phyloP scores from a whole-genome alignment of 1,140 invertebrate species.

The Drosophila parvula region DNA sequence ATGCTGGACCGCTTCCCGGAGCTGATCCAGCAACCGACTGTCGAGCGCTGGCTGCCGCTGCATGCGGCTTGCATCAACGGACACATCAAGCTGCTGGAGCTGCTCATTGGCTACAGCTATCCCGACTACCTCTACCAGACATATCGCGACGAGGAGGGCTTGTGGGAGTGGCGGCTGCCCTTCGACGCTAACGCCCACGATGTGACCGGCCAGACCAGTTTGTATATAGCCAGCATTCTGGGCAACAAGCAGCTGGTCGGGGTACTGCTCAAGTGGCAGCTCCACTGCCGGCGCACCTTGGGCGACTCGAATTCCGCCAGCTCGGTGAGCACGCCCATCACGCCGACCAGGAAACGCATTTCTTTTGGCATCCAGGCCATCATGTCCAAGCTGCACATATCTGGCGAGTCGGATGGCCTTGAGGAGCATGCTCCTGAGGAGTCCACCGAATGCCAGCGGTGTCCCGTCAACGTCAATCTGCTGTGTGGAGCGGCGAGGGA shows the following conservation, averaged over 20 bases:
- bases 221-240: conserved; percentile 94
- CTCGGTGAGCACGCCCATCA: conserved; percentile 64
- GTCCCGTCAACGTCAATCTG: conserved; percentile 90
- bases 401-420: conserved; percentile 54
- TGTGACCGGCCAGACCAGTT: conserved; percentile 93
- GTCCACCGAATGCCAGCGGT: conserved; percentile 86
- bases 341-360: conserved; percentile 89
- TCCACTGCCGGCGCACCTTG: conserved; percentile 87
- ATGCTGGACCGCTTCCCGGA: conserved; percentile 90
- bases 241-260: conserved; percentile 93
- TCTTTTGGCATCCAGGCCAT: conserved; percentile 94
- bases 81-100: conserved; percentile 90
- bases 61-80: conserved; percentile 96
- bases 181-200: conserved; percentile 96
- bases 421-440: conserved; percentile 66
- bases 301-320: conserved; percentile 21
- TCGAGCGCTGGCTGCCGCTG: conserved; percentile 96
- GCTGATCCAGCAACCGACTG: conserved; percentile 89
- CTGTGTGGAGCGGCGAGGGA: conserved; percentile 88
- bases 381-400: conserved; percentile 91
- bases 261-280: conserved; percentile 89
- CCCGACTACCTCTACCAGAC: conserved; percentile 88
- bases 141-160: conserved; percentile 89
- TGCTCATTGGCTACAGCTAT: conserved; percentile 93
- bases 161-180: conserved; percentile 93